A percentile compares a stretch with the other conserved stretches of the same genome.
Conservation (phyloP, 2,888 invertebrate species). For the Agrilus biguttatus region DNA sequence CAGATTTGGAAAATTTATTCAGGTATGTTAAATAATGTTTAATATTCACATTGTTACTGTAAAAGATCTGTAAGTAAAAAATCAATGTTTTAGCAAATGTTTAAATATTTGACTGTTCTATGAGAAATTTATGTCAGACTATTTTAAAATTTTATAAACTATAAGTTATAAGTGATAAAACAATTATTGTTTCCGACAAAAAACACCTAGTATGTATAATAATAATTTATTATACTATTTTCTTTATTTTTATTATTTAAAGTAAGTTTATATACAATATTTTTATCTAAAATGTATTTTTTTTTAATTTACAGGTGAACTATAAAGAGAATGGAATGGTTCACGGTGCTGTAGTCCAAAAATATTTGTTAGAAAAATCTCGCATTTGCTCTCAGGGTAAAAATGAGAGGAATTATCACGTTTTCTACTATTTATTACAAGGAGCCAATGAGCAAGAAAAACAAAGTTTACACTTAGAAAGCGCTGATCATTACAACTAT, state of each 20-base stretch:
- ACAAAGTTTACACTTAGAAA: constrained; percentile 66
- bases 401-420: constrained; percentile 93
- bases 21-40: constrained; percentile 28
- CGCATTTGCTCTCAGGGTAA: constrained; percentile 87
- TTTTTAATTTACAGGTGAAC: constrained; percentile 43
- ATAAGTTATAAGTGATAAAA: too few species aligned
- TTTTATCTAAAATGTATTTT: neutral
- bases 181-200: too few species aligned
- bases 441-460: constrained; percentile 78
- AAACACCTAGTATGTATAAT: too few species aligned
- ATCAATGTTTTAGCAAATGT: too few species aligned
- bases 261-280: too few species aligned
- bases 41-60: too few species aligned
- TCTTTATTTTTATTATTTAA: too few species aligned
- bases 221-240: too few species aligned
- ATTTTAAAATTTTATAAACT: too few species aligned
- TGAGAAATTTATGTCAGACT: too few species aligned
- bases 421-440: constrained; percentile 88
- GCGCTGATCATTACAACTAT: constrained; percentile 81
- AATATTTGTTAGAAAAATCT: constrained; percentile 90
- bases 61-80: too few species aligned
- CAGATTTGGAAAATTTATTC: constrained; percentile 94
- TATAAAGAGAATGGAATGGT: constrained; percentile 98
- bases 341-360: constrained; percentile 92
- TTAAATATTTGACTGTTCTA: too few species aligned